Conservation (phyloP, 2,113 vertebrate species). For the Scomber scombrus region DNA sequence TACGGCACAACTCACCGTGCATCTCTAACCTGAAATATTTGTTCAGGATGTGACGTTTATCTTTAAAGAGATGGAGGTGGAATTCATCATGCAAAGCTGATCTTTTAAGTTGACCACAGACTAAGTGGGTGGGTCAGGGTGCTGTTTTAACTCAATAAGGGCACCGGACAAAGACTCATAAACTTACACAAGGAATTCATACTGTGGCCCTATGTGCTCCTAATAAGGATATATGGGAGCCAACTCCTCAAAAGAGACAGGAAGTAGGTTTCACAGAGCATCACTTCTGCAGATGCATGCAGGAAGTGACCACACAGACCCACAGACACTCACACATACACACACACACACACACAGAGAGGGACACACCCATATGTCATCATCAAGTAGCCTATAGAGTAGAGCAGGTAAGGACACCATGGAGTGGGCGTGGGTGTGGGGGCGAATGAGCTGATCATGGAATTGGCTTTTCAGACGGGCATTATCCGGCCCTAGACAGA, state of each 20-base stretch:
- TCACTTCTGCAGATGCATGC: slow-evolving; percentile 34
- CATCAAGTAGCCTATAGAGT: no score
- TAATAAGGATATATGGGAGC: slow-evolving; percentile 77
- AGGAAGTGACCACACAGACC: slow-evolving; percentile 71
- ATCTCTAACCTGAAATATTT: neutral
- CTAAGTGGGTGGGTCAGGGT: slow-evolving; percentile 46
- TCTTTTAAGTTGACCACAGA: slow-evolving; percentile 20
- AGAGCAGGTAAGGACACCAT: no score
- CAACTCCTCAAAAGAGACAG: slow-evolving; percentile 52
- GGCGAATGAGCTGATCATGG: no score
- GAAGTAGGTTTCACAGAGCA: slow-evolving; percentile 54
- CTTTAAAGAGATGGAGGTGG: neutral
- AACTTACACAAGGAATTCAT: slow-evolving; percentile 68
- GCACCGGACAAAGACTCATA: slow-evolving; percentile 66
- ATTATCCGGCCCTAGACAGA: neutral
- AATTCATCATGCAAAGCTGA: neutral
- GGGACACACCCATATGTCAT: neutral
- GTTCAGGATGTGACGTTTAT: neutral
- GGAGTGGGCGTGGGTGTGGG: no score
- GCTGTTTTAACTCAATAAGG: slow-evolving; percentile 74
- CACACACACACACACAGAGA: neutral
- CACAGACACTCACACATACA: slow-evolving; percentile 2
- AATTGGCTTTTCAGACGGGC: neutral
- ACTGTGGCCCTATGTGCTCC: slow-evolving; percentile 64
- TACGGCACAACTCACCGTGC: no score